A percentile compares a stretch with the other conserved stretches of the same genome.
Conservation (phyloP, 2,113 vertebrate species). For the Talpa occidentalis region DNA sequence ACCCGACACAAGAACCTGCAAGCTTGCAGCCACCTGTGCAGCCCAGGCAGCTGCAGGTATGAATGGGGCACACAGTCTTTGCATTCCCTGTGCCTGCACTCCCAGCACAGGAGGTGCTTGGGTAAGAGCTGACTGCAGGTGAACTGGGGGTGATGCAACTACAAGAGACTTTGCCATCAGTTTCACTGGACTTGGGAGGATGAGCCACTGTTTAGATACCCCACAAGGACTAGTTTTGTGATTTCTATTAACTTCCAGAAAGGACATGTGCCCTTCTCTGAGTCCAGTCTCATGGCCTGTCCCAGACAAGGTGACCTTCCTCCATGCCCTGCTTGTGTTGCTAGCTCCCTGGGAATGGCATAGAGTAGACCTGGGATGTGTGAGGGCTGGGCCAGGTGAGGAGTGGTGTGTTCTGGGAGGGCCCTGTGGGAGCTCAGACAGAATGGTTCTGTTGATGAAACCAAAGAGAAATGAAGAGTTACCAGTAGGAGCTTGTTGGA, state of each 20-base stretch:
- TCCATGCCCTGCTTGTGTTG: background rate
- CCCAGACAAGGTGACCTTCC: background rate
- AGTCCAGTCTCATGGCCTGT: background rate
- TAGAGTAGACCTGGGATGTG: background rate
- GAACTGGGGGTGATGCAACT: background rate
- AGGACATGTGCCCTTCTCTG: background rate
- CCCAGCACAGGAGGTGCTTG: too few species aligned
- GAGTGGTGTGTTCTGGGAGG: background rate
- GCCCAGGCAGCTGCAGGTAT: too few species aligned
- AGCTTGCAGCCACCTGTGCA: background rate
- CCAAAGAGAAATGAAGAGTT: conserved; percentile 91
- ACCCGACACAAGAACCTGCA: background rate
- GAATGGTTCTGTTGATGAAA: conserved; percentile 90
- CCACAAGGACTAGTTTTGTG: background rate
- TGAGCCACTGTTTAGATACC: background rate
- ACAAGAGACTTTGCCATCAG: background rate
- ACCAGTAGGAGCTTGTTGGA: conserved; percentile 91
- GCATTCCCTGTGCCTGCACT: background rate
- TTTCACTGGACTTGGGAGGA: background rate
- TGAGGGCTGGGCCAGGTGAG: background rate
- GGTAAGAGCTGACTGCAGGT: background rate
- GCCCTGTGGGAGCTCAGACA: conserved; percentile 61
- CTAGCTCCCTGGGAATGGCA: background rate
- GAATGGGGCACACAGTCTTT: rapidly evolving
- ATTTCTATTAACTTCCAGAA: background rate